Percentiles rank a stretch among this genome's conserved stretches.
These are phyloP conservation scores for Drosophila insularis DNA, from an alignment of 1,140 invertebrate species.

Conservation along the genomic window DNA sequence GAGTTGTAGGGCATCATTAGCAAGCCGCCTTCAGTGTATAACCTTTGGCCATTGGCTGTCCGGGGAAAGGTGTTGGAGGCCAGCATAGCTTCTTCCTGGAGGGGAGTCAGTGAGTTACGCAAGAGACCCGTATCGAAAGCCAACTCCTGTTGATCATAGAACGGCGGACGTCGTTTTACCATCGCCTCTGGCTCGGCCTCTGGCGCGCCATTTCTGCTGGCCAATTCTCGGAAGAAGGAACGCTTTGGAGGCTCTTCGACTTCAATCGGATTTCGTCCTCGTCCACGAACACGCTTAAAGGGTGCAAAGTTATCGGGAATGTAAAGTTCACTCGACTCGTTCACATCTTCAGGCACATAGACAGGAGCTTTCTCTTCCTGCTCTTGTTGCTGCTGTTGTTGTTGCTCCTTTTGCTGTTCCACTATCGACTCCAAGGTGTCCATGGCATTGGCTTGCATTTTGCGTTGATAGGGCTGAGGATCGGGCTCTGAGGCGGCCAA, in stretches of 20 bases:
- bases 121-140: conserved; percentile 64
- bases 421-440: conserved; percentile 72
- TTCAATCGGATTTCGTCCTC: conserved; percentile 10
- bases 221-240: conserved; percentile 76
- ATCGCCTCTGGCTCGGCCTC: conserved; percentile 35
- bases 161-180: conserved; percentile 53
- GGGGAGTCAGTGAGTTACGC: conserved; percentile 69
- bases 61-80: conserved; percentile 69
- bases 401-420: conserved; percentile 57
- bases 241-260: conserved; percentile 31
- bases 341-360: conserved; percentile 71
- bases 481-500: conserved; percentile 75
- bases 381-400: conserved; percentile 35
- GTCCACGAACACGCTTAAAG: conserved; percentile 51
- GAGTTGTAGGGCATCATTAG: conserved; percentile 82
- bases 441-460: conserved; percentile 59
- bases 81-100: conserved; percentile 79
- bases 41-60: conserved; percentile 54
- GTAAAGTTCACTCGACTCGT: conserved; percentile 76
- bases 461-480: conserved; percentile 75
- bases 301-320: conserved; percentile 73
- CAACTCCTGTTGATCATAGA: conserved; percentile 50
- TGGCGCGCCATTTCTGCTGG: conserved; percentile 27
- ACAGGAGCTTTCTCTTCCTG: conserved; percentile 35
- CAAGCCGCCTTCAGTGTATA: conserved; percentile 87